Evolutionary conservation across 2,888 invertebrate genomes (phyloP).

Genomic region (Nemotelus pantherinus): DNA sequence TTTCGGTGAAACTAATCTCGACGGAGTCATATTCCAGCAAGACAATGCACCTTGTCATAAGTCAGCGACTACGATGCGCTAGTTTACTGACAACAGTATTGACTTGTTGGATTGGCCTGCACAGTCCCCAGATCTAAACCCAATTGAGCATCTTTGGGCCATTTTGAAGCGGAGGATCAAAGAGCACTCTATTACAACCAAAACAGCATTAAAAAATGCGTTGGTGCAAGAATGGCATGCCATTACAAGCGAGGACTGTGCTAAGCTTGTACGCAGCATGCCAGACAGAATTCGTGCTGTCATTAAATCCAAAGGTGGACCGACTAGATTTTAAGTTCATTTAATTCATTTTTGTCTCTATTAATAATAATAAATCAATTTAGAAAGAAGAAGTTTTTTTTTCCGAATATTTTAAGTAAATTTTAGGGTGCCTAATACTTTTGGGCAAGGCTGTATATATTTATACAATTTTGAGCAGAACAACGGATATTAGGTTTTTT

Average conservation of each 20-base stretch:
- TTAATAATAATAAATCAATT: too few relatives aligned
- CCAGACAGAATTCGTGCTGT: too few relatives aligned
- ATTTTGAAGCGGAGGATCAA: conserved; percentile 7
- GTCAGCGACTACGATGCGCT: conserved; percentile 30
- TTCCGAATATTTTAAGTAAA: too few relatives aligned
- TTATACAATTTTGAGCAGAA: too few relatives aligned
- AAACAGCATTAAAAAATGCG: conserved; percentile 12
- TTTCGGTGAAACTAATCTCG: conserved; percentile 23
- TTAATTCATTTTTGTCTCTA: too few relatives aligned
- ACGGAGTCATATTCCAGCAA: conserved; percentile 32
- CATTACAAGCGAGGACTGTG: conserved; percentile 4
- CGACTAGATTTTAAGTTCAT: too few relatives aligned
- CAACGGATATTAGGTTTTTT: too few relatives aligned
- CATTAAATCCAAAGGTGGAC: too few relatives aligned
- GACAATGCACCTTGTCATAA: conserved; percentile 37
- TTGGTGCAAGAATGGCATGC: conserved; percentile 8
- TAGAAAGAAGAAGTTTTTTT: too few relatives aligned
- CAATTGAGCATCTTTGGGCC: conserved; percentile 36
- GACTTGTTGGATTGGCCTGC: conserved; percentile 28
- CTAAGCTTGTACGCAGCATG: conserved; percentile 10
- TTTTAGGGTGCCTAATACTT: too few relatives aligned
- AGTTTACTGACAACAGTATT: conserved; percentile 39
- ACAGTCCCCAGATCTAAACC: conserved; percentile 42
- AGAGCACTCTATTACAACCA: conserved; percentile 1
- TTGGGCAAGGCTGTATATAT: conserved; percentile 18